Base-by-base conservation (phyloP, 2,797 vertebrate species). In the Botia almorhae region DNA sequence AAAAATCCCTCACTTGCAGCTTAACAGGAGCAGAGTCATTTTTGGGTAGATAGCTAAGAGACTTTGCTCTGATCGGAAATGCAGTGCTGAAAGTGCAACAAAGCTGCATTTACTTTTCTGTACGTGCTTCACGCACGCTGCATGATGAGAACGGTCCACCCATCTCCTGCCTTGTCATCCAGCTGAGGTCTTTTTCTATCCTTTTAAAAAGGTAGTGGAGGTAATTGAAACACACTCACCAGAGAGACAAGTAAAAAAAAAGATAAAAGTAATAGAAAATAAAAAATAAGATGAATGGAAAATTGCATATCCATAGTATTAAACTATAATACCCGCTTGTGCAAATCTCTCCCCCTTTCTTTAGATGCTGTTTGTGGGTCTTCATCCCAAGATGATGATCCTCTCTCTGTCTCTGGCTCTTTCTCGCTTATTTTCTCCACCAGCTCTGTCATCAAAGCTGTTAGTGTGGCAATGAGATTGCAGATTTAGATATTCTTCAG, bases 201-300 rank as follows among this genome's bases (percentile, higher is more conserved):
- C 85, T 83, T 87, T 90, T 88, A 83, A 88, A 88, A 86, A 87
- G 82, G 65, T 87, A 73, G 76, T 76, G 51, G 78, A 81, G 89
- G 86, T 90, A 90, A 91, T 90, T 90, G 89, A 92, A 93, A 91
- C 90, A 91, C 90, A 89, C 81, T 88, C 85, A 85, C 73, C 61
- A 58, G 86, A 82, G 88, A 91, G 89, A 88, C 90, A 85, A 86
- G 86, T 58, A 81, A 84, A 84, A 78, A 69, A 87, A 90, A 91
- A 87, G 75, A 33, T 63, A 70, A 71, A 63, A 79, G 14, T 64
- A 72, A 73, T 56, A 33, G 78, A 77, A 78, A 81, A 84, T 85
- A 85, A 76, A 85, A 76, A 11, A 64, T 7, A 17, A 26, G 43
- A 60, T 79, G 8, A 2, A 39, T 60, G 23, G 69, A 82, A 83